These are phyloP conservation scores for Danio jaintianensis DNA, from an alignment of 2,797 vertebrate genomes.

Conservation along the genomic window DNA sequence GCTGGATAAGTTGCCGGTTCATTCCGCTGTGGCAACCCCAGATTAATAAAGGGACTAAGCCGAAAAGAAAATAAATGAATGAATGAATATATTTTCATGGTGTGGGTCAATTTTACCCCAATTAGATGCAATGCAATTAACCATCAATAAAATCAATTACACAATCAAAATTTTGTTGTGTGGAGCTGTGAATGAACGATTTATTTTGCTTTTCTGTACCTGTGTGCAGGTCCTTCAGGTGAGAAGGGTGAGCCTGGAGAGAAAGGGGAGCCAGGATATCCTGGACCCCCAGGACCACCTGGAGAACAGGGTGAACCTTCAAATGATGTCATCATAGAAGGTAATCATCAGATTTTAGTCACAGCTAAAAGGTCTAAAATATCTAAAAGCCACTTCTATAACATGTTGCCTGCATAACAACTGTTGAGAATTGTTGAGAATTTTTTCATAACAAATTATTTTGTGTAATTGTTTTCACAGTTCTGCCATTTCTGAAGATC, in stretches of 20 bases:
- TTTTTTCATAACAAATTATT: too few relatives aligned
- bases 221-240: constrained; percentile 68
- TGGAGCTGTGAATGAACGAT: not conserved
- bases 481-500: not conserved
- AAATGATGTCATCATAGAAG: constrained; percentile 86
- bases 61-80: too few relatives aligned
- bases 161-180: too few relatives aligned
- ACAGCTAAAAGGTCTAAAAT: not conserved
- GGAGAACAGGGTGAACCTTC: constrained; percentile 84
- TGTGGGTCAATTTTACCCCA: too few relatives aligned
- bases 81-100: too few relatives aligned
- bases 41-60: too few relatives aligned
- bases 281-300: constrained; percentile 84
- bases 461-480: not conserved
- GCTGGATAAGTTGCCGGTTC: too few relatives aligned
- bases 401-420: not conserved
- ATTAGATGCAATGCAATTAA: too few relatives aligned
- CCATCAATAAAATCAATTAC: too few relatives aligned
- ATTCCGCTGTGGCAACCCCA: too few relatives aligned
- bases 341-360: constrained; percentile 66
- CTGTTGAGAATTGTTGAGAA: too few relatives aligned
- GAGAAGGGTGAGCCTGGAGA: constrained; percentile 76
- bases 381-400: not conserved
- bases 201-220: constrained; percentile 8
- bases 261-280: constrained; percentile 67